Percentiles rank a stretch among this genome's conserved stretches.
phyloP scores from a whole-genome alignment of 2,113 vertebrate species.

The Caloenas nicobarica region DNA sequence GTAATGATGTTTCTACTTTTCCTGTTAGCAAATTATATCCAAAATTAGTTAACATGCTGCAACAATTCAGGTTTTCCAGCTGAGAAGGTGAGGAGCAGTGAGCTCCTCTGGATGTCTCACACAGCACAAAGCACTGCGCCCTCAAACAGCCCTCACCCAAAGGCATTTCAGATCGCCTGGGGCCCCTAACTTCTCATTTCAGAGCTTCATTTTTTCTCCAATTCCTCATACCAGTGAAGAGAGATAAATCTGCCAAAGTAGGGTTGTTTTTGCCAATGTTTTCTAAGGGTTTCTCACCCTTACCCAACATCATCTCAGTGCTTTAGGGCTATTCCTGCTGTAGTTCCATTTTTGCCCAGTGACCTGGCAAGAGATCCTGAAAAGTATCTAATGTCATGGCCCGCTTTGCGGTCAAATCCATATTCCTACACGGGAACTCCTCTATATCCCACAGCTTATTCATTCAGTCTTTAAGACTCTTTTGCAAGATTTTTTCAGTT shows the following conservation, averaged over 20 bases:
- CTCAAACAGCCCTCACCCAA: neutral
- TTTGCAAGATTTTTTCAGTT: neutral
- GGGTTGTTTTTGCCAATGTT: neutral
- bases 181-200: neutral
- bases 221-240: neutral
- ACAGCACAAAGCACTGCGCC: neutral
- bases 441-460: neutral
- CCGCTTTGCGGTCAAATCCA: neutral
- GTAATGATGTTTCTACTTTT: conserved; percentile 24
- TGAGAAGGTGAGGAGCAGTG: neutral
- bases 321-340: neutral
- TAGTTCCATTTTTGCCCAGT: neutral
- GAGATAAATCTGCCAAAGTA: neutral
- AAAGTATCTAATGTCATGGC: fast-evolving
- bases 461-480: neutral
- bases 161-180: neutral
- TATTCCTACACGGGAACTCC: neutral
- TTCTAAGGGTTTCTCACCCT: neutral
- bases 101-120: neutral
- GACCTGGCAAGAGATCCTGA: neutral
- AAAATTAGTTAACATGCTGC: conserved; percentile 6
- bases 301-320: neutral
- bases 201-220: neutral
- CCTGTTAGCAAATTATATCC: neutral
- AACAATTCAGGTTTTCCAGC: neutral